Evolutionary conservation across 2,113 vertebrate genomes (phyloP).

Genomic region (Prochilodus magdalenae): DNA sequence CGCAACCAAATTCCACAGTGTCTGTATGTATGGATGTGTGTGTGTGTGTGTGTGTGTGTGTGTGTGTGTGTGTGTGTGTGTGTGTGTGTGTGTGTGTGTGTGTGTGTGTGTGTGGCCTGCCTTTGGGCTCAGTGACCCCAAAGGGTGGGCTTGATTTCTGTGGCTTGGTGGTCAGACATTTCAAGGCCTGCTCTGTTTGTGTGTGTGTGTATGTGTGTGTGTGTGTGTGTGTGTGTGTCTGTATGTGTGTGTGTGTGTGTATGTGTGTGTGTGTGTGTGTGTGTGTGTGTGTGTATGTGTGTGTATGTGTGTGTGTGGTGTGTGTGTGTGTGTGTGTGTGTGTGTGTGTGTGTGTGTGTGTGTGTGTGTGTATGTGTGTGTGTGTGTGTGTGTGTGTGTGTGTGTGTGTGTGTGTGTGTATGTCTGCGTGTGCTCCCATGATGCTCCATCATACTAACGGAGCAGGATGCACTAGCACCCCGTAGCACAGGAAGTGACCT

Average conservation of each 20-base stretch:
- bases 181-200: constrained; percentile 19
- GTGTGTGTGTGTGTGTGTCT: constrained; percentile 5
- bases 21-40: too few species aligned
- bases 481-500: constrained; percentile 38
- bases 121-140: constrained; percentile 19
- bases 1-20: too few species aligned
- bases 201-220: constrained; percentile 15
- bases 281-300: constrained; percentile 27
- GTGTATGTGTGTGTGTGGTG: constrained; percentile 12
- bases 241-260: too few species aligned
- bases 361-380: neutral
- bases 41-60: neutral
- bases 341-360: constrained; percentile 15
- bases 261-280: too few species aligned
- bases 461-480: neutral
- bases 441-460: constrained; percentile 37
- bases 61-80: constrained; percentile 3
- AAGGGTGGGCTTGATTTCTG: constrained; percentile 4
- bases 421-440: neutral
- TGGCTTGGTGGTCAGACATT: constrained; percentile 32
- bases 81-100: too few species aligned
- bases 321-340: constrained; percentile 24
- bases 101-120: constrained; percentile 2
- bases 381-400: constrained; percentile 30
- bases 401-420: constrained; percentile 8